Evolutionary conservation across 2,888 invertebrate genomes (phyloP), one percentile per base, ranked within the genome.

Genomic region (Lasioglossum figueresi): DNA sequence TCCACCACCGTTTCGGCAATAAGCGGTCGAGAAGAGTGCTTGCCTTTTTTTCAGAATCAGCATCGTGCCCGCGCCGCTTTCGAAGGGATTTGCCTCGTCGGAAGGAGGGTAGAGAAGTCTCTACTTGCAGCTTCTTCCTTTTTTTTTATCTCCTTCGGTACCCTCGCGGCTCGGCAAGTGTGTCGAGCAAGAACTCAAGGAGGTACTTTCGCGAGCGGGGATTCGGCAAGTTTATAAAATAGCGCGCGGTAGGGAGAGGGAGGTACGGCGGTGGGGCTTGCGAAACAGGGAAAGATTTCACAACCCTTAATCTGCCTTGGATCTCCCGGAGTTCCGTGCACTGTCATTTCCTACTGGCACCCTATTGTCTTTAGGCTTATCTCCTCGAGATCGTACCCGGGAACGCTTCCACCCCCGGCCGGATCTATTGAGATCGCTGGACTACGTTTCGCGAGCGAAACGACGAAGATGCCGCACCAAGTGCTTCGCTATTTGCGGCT

Each of bases 281-380:
- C 78, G 85, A 78, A 79, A 82, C 79, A 85, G 87, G 85, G 82
- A 84, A 87, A 88, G 88, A 84, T 89, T 91, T 89, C 88, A 88
- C 85, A 89, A 85, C 90, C 91, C 90, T 88, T 93, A 91, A 91
- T 93, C 93, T 92, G 90, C 88, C 89, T 88, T 87, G 90, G 91
- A 92, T 93, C 92, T 88, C 83, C 48, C 66, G 86, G 86, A 88
- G 86, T 81, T 79, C 80, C 84, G 72, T 80, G 76, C 84, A 81
- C 89, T 90, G 92, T 92, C 90, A 90, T 92, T 92, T 91, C 85
- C 90, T 85, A 88, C 90, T 77, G 87, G 88, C 92, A 91, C 92
- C 93, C 93, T 89, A 92, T 93, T 93, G 93, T 93, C 92, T 92
- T 92, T 90, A 88, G 91, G 92, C 92, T 93, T 92, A 91, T 91